Base-by-base conservation (phyloP, 2,113 vertebrate genomes). In the Theristicus caerulescens region DNA sequence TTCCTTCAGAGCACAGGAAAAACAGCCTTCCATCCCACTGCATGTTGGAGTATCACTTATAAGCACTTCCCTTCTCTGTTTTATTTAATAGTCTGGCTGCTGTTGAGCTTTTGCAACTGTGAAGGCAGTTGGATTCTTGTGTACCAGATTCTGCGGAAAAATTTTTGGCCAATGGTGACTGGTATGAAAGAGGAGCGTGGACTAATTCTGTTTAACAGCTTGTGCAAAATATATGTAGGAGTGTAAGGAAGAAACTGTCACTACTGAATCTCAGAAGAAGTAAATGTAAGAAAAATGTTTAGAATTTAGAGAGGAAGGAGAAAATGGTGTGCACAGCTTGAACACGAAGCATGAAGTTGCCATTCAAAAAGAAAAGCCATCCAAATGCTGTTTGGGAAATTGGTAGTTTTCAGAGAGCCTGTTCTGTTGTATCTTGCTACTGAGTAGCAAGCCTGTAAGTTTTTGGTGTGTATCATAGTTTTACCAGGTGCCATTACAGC, bases 181-280 rank as follows among this genome's bases (percentile, higher is more conserved):
- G 82, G 51, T 73, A 44, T 11, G 40, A 62, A 88, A 82, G 86
- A 92, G 36, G 81, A 95, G 31, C 2, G 2, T 61, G 94, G 88
- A 95, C 92, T 95, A 94, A 91, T 94, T 94, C 80, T 94, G 34
- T 79, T 94, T 87, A 94, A 88, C 95, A 96, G 95, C 89, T 96
- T 96, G 84, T 95, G 90, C 86, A 96, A 94, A 95, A 82, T 92
- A 59, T 66, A 94, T 85, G 94, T 97, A 87, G 97, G 97, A 96
- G 97, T 95, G 74, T 93, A 97, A 93, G 93, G 93, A 92, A 73
- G 82, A 97, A 97, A 24, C 95, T 97, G 95, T 97, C 95, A 96
- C 96, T 96, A 96, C 90, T 73, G 84, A 95, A 71, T 90, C 70
- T 87, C 59, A 81, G 83, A 71, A 95, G 73, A 90, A 94, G 46